Evolutionary conservation across 2,113 vertebrate species (phyloP), one percentile per base, ranked within the genome.

Genomic region (Meles meles): DNA sequence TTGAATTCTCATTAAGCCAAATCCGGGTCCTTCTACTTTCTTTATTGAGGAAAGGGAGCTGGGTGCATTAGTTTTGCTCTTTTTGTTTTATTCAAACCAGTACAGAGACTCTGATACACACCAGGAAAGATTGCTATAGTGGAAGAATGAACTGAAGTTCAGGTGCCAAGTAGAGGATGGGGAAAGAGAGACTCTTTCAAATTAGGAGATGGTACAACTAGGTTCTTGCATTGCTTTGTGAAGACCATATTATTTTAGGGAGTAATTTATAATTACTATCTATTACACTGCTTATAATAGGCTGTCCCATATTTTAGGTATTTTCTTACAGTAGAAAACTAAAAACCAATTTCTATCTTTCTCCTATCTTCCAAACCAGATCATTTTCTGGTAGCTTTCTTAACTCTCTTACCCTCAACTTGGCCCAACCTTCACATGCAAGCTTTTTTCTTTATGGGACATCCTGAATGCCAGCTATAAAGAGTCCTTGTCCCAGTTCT

Each of bases 1-100:
- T 79, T 83, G 52, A 92, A 81, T 71, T 97, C 95, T 88, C 49
- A 74, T n/a, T 88, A 57, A 76, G 65, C 21, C 91, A 77, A 52
- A 71, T 55, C 21, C 27, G 25, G 21, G 37, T n/a, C 6, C 21
- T 94, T 87, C 29, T 63, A 5, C 44, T 86, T 55, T 83, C 11
- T 10, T 77, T 61, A 84, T 11, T 27, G 31, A 79, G 55, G 37
- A n/a, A 21, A 83, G 31, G 57, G 69, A 34, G 39, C 37, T 69
- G 27, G 11, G 3, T 77, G 88, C 44, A 55, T 71, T 42, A 67
- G 21, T 57, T 52, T 88, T 86, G 29, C 39, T 69, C 42, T 59
- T 69, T 65, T 63, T 42, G 57, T n/a, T 90, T 74, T 94, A 37
- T 80, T 95, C 27, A 57, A 94, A 81, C 49, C 37, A 83, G 21